phyloP scores from a whole-genome alignment of 2,113 vertebrate genomes.

The Cacatua alba region DNA sequence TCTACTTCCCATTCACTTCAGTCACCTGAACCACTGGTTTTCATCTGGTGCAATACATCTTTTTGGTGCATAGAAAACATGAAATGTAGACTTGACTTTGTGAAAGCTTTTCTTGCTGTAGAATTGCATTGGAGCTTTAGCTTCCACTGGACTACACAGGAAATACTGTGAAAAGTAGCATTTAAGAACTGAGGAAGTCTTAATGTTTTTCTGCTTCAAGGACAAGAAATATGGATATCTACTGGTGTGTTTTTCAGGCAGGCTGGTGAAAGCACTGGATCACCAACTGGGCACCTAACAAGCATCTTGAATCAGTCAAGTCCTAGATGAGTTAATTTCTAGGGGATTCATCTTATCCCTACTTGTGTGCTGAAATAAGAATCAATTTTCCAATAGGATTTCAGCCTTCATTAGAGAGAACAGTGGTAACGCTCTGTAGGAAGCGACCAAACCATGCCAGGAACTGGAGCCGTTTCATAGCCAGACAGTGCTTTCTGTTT shows the following conservation, averaged over 20 bases:
- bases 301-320: not conserved
- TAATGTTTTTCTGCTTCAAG: not conserved
- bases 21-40: not conserved
- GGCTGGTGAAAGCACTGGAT: not conserved
- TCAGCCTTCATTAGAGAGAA: not conserved
- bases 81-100: not conserved
- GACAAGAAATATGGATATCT: not conserved
- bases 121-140: not conserved
- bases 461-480: not conserved
- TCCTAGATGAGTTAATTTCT: not conserved
- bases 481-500: not conserved
- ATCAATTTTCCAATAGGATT: not conserved
- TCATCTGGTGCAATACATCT: not conserved
- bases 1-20: not conserved
- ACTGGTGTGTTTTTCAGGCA: not conserved
- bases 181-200: not conserved
- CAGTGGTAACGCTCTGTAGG: rapidly evolving
- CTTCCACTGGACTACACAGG: not conserved
- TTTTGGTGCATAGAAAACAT: not conserved
- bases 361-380: not conserved
- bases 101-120: not conserved
- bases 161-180: not conserved
- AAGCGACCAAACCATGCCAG: not conserved
- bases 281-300: not conserved
- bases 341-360: not conserved